A percentile compares a stretch with the other conserved stretches of the same genome.
Conservation (phyloP, 2,113 vertebrate genomes). For the Microcebus jonahi region DNA sequence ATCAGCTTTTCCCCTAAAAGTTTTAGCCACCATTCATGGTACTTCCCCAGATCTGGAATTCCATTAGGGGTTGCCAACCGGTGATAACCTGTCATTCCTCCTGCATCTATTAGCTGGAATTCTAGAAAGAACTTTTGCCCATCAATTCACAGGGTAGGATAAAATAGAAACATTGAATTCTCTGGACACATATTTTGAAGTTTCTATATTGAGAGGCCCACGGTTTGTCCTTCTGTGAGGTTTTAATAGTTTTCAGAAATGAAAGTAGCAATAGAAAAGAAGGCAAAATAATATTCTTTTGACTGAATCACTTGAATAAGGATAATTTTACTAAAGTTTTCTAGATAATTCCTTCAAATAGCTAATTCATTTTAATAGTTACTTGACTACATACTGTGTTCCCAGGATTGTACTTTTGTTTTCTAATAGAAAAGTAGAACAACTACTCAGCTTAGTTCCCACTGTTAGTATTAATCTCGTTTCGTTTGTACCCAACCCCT, state of each 20-base stretch:
- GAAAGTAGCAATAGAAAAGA: not conserved
- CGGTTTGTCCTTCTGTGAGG: not conserved
- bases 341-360: not conserved
- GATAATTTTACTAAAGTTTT: not conserved
- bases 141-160: not conserved
- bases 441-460: not conserved
- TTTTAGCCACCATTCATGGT: not conserved
- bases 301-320: not conserved
- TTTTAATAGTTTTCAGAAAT: not conserved
- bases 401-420: not conserved
- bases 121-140: not conserved
- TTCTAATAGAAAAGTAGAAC: not conserved
- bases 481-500: not conserved
- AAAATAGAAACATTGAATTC: not conserved
- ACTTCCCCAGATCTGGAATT: too few species aligned
- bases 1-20: not conserved
- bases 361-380: not conserved
- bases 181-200: not conserved
- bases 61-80: too few species aligned
- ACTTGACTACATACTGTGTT: not conserved
- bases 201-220: not conserved
- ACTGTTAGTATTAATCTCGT: not conserved
- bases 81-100: not conserved
- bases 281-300: not conserved
- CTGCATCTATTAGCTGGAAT: not conserved